Evolutionary conservation across 35 echinoderm and acorn worm genomes (phyloP).

Genomic region (Eucidaris tribuloides): DNA sequence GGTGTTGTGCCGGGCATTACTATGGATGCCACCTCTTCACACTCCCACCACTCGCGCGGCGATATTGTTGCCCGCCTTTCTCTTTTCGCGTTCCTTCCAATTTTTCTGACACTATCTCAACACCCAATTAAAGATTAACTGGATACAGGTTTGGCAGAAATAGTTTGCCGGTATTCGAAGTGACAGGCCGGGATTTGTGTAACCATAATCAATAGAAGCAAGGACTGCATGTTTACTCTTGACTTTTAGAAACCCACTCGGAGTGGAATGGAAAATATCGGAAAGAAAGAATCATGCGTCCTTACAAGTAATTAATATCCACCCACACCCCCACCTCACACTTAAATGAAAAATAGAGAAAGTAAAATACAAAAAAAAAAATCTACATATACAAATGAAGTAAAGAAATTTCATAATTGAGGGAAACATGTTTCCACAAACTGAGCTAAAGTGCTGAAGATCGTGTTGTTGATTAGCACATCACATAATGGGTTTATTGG

Average conservation of each 20-base stretch:
- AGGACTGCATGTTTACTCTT: too few relatives aligned
- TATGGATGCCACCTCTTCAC: neutral
- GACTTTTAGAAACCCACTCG: too few relatives aligned
- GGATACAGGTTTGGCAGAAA: constrained; percentile 6
- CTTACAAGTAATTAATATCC: neutral
- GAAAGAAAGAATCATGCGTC: neutral
- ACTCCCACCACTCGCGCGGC: too few relatives aligned
- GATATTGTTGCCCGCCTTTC: neutral
- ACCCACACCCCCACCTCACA: neutral
- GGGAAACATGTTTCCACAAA: too few relatives aligned
- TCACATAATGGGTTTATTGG: too few relatives aligned
- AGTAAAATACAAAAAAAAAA: too few relatives aligned
- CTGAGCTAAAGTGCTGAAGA: too few relatives aligned
- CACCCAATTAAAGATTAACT: constrained; percentile 14
- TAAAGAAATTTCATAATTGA: too few relatives aligned
- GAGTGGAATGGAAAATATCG: too few relatives aligned
- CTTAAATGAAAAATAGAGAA: too few relatives aligned
- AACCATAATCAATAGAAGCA: neutral
- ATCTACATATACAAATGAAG: too few relatives aligned
- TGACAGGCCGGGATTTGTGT: neutral
- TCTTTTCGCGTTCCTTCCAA: neutral
- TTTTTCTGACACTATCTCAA: constrained; percentile 22
- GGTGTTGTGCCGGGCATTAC: neutral
- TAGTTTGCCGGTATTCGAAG: neutral
- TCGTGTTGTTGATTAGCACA: too few relatives aligned